phyloP scores from a whole-genome alignment of 2,888 invertebrate species.

The Spodoptera littoralis region DNA sequence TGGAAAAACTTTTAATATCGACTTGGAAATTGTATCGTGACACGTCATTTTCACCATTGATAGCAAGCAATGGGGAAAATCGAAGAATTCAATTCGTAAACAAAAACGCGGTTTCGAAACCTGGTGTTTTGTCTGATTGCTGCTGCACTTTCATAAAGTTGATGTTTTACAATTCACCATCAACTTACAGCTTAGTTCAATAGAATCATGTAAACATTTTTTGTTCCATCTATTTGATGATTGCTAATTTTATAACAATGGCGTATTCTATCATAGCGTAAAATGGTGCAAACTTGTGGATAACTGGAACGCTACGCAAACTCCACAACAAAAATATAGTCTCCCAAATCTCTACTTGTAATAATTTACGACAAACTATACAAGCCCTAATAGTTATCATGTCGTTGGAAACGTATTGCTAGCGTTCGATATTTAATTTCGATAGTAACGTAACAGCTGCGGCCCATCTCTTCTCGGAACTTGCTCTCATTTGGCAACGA shows the following conservation, averaged over 20 bases:
- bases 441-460: slow-evolving; percentile 51
- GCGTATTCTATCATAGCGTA: no score
- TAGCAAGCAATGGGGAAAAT: no score
- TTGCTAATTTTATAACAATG: background rate
- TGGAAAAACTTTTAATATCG: background rate
- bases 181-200: background rate
- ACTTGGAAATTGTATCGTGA: background rate
- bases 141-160: background rate
- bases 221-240: no score
- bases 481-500: slow-evolving; percentile 54
- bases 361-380: background rate
- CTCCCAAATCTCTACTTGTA: background rate
- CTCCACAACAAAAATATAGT: background rate
- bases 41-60: background rate
- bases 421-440: slow-evolving; percentile 41
- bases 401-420: slow-evolving; percentile 7
- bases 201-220: slow-evolving; percentile 1
- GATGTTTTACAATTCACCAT: background rate
- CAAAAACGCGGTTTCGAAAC: no score
- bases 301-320: background rate
- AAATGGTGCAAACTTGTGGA: no score
- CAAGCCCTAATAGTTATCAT: slow-evolving; percentile 18
- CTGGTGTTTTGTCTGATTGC: no score
- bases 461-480: slow-evolving; percentile 50
- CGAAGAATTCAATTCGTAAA: no score